Base-by-base conservation (phyloP, 2,797 vertebrate genomes). In the Lycodopsis pacificus region DNA sequence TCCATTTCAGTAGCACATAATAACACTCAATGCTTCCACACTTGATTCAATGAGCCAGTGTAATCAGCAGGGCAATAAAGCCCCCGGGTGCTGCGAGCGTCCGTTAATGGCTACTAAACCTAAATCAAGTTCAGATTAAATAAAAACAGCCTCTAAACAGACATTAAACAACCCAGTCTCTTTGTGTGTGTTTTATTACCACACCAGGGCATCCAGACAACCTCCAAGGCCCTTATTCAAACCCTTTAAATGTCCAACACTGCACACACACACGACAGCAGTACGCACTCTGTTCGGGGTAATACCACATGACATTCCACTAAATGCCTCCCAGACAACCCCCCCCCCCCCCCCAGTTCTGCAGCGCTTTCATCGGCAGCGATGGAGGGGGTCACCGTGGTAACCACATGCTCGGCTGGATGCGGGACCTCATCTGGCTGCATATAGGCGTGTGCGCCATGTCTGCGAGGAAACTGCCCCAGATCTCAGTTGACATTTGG, bases 401-500 rank as follows among this genome's bases (percentile, higher is more conserved):
- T 72, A 95, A 95, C 93, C 84, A 71, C 83, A 77, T 72, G 80
- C 88, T 85, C 66, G 48, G 72, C 78, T 85, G 76, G 87, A 89
- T 88, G 19, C 54, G 65, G 88, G 80, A 88, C 83, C 89, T 92
- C 91, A 93, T 92, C 90, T 93, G 93, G 87, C 80, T 61, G 67
- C 27, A 53, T 71, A 77, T 32, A 56, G 86, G 64, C 81, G 36
- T 90, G 84, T 79, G 83, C 79, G 79, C 68, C 74, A 48, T 72
- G 87, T 83, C 91, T 90, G 86, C 34, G 78, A 89, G 83, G 82
- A 89, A 83, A 81, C 59, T 90, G 91, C 59, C 87, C 87, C 66
- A 93, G 83, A 92, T 92, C 84, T 86, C 84, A 80, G 83, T 61
- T 91, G 91, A 93, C 90, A 92, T 92, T 91, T 90, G 88, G 87